phyloP scores from a whole-genome alignment of 2,113 vertebrate species.

The Pseudorectes ferrugineus region DNA sequence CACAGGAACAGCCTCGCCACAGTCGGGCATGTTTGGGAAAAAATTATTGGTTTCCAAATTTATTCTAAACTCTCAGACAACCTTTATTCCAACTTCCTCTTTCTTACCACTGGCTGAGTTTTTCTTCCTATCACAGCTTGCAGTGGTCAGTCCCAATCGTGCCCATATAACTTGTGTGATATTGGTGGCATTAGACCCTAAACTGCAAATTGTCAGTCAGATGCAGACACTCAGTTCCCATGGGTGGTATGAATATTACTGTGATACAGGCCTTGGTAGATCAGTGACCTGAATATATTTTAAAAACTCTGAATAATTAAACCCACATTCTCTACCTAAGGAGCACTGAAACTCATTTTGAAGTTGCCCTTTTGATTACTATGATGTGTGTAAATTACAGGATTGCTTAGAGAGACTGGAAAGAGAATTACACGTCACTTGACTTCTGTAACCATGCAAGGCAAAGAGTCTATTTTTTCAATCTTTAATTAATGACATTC shows the following conservation, averaged over 20 bases:
- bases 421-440: background rate
- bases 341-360: background rate
- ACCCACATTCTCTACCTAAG: background rate
- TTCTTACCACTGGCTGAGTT: background rate
- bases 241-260: background rate
- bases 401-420: background rate
- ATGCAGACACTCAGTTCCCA: background rate
- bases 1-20: background rate
- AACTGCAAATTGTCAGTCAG: background rate
- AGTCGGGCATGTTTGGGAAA: background rate
- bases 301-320: background rate
- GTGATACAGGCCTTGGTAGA: background rate
- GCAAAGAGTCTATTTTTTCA: background rate
- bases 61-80: background rate
- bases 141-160: background rate
- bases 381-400: background rate
- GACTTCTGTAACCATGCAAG: background rate
- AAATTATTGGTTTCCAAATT: background rate
- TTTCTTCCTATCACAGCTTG: background rate
- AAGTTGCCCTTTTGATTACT: background rate
- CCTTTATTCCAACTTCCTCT: background rate
- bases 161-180: background rate
- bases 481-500: background rate
- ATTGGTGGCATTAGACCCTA: background rate
- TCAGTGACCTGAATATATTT: background rate